These are phyloP conservation scores for Heliconius eleuchia DNA, from an alignment of 1,140 invertebrate genomes.

Conservation along the genomic window DNA sequence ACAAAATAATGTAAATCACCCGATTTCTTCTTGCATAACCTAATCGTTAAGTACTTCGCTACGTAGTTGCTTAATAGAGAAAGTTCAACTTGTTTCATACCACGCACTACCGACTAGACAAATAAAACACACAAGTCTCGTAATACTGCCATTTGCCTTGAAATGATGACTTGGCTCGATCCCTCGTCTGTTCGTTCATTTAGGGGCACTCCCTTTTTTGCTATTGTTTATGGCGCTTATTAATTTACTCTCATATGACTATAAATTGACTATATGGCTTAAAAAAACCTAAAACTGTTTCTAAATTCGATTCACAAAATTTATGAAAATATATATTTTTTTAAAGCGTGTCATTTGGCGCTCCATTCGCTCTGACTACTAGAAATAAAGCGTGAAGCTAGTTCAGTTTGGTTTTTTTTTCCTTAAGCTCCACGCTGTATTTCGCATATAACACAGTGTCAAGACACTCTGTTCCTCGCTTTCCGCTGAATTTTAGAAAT, in stretches of 20 bases:
- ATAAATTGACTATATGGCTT: no score
- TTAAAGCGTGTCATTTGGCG: no score
- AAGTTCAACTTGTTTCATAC: not conserved
- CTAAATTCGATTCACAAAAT: no score
- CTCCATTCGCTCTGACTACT: no score
- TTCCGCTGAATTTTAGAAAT: no score
- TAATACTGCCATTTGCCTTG: not conserved
- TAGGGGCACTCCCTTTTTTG: not conserved
- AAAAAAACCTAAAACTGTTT: not conserved
- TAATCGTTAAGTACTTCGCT: not conserved
- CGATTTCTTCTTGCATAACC: not conserved
- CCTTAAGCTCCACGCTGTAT: no score
- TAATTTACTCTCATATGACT: not conserved
- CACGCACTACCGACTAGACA: not conserved
- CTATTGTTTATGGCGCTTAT: not conserved
- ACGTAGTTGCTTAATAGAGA: slow-evolving; percentile 4
- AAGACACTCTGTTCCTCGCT: no score
- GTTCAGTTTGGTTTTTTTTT: no score
- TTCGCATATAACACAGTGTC: no score
- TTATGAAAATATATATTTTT: no score
- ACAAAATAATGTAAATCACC: not conserved
- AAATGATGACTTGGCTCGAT: not conserved
- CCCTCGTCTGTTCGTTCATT: not conserved
- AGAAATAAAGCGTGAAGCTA: no score
- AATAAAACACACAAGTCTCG: not conserved